Percentiles rank a stretch among this genome's conserved stretches.
Conservation (phyloP, 2,888 invertebrate genomes). For the Coecobrya sp. region DNA sequence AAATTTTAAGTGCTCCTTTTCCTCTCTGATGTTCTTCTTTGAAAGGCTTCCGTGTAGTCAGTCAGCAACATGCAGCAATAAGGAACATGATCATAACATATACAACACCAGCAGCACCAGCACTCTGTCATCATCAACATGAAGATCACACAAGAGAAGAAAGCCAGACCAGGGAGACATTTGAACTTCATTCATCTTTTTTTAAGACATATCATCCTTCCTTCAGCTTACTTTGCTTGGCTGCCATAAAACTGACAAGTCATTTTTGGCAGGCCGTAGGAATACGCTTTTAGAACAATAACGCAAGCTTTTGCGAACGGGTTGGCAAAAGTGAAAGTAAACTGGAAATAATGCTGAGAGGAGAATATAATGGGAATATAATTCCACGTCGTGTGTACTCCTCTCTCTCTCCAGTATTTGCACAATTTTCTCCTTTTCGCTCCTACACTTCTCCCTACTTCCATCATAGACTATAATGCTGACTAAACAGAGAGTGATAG, state of each 20-base stretch:
- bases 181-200: constrained; percentile 27
- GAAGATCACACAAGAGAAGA: not conserved
- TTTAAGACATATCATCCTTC: not conserved
- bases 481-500: constrained; percentile 55
- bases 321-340: constrained; percentile 9
- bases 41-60: not conserved
- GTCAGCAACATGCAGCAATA: too few relatives aligned
- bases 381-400: not conserved
- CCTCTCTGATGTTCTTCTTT: too few relatives aligned
- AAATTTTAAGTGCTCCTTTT: not conserved
- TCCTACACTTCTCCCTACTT: not conserved
- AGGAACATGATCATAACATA: too few relatives aligned
- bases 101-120: too few relatives aligned
- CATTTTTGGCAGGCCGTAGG: not conserved
- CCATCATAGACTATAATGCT: constrained; percentile 17
- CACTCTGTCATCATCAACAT: not conserved
- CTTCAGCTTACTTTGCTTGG: not conserved
- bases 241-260: constrained; percentile 1
- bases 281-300: not conserved
- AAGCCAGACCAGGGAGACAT: not conserved
- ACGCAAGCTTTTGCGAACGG: not conserved
- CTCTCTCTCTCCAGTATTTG: not conserved
- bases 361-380: constrained; percentile 28
- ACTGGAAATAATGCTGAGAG: not conserved
- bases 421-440: constrained; percentile 7